These are phyloP conservation scores for Trichomalopsis sarcophagae DNA, from an alignment of 1,140 invertebrate species.

Conservation along the genomic window DNA sequence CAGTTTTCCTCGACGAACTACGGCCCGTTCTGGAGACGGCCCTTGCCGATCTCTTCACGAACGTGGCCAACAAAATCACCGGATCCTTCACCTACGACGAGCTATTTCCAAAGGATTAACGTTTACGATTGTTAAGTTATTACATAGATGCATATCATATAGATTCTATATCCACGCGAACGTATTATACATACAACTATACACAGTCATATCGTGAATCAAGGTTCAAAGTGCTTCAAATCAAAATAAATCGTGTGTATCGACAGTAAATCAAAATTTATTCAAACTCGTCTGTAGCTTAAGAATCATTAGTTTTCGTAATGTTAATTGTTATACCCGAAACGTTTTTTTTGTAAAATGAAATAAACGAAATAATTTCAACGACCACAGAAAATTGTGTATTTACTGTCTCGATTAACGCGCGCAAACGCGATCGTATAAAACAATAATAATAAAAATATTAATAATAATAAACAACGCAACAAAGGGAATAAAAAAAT, in stretches of 20 bases:
- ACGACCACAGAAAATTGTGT: background rate
- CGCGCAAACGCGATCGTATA: background rate
- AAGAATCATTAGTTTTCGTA: slow-evolving; percentile 1
- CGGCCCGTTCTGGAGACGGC: slow-evolving; percentile 79
- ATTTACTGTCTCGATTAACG: background rate
- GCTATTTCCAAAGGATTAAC: slow-evolving; percentile 77
- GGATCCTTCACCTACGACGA: slow-evolving; percentile 82
- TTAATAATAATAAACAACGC: slow-evolving; percentile 23
- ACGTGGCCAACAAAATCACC: slow-evolving; percentile 82
- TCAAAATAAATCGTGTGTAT: slow-evolving; percentile 1
- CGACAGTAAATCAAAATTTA: slow-evolving; percentile 46
- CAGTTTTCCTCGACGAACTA: slow-evolving; percentile 79
- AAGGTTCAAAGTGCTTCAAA: background rate
- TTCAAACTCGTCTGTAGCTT: background rate
- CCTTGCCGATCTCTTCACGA: slow-evolving; percentile 79
- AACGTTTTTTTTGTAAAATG: no score
- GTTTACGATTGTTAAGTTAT: background rate
- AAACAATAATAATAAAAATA: slow-evolving; percentile 21
- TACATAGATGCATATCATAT: background rate
- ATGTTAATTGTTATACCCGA: no score
- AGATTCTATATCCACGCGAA: background rate
- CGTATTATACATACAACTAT: background rate
- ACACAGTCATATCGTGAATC: background rate
- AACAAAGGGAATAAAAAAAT: slow-evolving; percentile 21
- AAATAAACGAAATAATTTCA: no score